These are phyloP conservation scores for Xestia rhomboidea DNA, from an alignment of 2,888 invertebrate species.

Conservation along the genomic window DNA sequence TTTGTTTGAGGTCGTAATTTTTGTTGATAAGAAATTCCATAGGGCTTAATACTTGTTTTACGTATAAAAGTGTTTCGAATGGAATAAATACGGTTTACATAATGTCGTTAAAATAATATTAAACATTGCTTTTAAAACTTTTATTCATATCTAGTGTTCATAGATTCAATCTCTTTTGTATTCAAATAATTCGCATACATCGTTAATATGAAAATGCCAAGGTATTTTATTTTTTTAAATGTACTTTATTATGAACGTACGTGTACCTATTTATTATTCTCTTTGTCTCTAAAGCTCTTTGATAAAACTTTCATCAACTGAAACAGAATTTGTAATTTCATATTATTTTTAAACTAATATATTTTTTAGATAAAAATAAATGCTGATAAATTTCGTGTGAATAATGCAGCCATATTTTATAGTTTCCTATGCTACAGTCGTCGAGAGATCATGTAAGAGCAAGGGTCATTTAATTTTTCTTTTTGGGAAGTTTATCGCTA, in stretches of 20 bases:
- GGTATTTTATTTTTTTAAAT: background rate
- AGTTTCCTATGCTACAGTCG: no score
- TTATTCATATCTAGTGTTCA: background rate
- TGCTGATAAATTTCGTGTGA: background rate
- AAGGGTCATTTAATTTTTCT: no score
- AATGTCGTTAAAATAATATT: background rate
- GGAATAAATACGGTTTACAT: background rate
- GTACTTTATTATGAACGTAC: background rate
- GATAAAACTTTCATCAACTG: background rate
- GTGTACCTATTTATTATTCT: slow-evolving; percentile 18
- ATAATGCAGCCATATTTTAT: background rate
- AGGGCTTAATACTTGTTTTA: background rate
- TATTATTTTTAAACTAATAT: background rate
- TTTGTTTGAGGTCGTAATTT: background rate
- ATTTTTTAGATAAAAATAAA: background rate
- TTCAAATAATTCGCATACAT: background rate
- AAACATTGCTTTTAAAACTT: background rate
- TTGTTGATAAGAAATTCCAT: background rate
- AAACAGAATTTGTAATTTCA: slow-evolving; percentile 7
- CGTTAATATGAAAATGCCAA: background rate
- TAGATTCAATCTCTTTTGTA: background rate
- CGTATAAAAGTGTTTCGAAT: background rate
- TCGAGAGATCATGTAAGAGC: no score
- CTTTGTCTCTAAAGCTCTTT: slow-evolving; percentile 24
- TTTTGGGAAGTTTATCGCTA: no score